Evolutionary conservation across 2,888 invertebrate genomes (phyloP).

Genomic region (Cheiracanthium punctorium): DNA sequence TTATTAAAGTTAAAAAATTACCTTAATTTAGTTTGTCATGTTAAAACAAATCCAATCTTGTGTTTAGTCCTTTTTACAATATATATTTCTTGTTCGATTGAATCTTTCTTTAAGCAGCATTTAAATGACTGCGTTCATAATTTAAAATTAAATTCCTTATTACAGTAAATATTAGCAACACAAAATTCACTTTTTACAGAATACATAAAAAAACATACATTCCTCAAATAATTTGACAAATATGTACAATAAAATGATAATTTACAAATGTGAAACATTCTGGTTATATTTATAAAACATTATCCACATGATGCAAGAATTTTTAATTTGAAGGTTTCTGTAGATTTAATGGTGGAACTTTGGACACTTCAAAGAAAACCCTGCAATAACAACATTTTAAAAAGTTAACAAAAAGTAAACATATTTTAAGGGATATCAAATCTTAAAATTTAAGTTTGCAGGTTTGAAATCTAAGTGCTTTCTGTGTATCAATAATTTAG

Average conservation of each 20-base stretch:
- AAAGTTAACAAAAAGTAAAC: neutral
- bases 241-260: constrained; percentile 46
- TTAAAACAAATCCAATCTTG: neutral
- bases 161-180: neutral
- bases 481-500: no score
- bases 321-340: neutral
- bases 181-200: neutral
- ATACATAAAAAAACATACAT: constrained; percentile 4
- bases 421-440: no score
- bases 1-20: neutral
- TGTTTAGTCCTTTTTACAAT: no score
- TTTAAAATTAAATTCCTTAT: neutral
- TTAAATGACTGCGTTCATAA: neutral
- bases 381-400: constrained; percentile 75
- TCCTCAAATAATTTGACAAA: constrained; percentile 3
- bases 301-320: neutral
- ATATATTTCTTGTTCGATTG: no score
- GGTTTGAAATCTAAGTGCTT: no score
- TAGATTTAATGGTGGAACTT: constrained; percentile 80
- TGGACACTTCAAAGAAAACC: constrained; percentile 94
- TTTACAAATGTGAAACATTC: constrained; percentile 40
- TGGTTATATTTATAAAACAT: neutral
- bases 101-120: no score
- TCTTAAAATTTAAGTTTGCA: no score
- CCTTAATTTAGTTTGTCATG: neutral